Evolutionary conservation across 2,113 vertebrate genomes (phyloP).

Genomic region (Protomyctophum bolini): DNA sequence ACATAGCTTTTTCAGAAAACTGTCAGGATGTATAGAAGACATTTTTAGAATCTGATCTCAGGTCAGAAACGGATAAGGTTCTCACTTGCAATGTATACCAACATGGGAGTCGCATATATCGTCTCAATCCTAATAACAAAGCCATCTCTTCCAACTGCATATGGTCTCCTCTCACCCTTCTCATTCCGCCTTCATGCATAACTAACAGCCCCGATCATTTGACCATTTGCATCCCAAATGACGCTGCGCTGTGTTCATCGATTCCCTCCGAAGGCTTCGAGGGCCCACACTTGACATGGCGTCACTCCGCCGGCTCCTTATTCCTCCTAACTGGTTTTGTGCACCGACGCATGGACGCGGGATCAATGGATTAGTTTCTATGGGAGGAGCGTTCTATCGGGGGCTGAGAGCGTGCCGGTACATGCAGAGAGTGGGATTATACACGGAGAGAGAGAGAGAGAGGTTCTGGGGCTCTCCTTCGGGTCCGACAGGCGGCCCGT

Average conservation of each 20-base stretch:
- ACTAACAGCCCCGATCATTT: neutral
- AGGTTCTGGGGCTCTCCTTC: conserved; percentile 67
- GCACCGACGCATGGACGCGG: conserved; percentile 72
- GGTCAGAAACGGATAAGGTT: too few relatives aligned
- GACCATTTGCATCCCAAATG: conserved; percentile 49
- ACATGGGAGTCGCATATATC: too few relatives aligned
- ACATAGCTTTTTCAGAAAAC: too few relatives aligned
- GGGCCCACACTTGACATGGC: conserved; percentile 72
- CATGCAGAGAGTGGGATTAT: conserved; percentile 81
- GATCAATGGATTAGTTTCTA: conserved; percentile 85
- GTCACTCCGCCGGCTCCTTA: conserved; percentile 68
- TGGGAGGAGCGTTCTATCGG: conserved; percentile 66
- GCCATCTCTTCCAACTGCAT: too few relatives aligned
- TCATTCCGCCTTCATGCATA: too few relatives aligned
- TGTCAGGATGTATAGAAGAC: too few relatives aligned
- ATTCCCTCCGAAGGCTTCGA: conserved; percentile 57
- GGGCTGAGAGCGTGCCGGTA: conserved; percentile 73
- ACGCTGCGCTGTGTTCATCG: conserved; percentile 66
- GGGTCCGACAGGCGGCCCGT: conserved; percentile 40
- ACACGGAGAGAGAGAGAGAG: conserved; percentile 35
- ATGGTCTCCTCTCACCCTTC: too few relatives aligned
- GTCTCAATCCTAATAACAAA: too few relatives aligned
- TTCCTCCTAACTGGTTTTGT: conserved; percentile 76
- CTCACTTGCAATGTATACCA: too few relatives aligned
- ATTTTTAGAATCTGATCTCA: too few relatives aligned